Conservation (phyloP, 2,888 invertebrate genomes). For the Biston betularia region DNA sequence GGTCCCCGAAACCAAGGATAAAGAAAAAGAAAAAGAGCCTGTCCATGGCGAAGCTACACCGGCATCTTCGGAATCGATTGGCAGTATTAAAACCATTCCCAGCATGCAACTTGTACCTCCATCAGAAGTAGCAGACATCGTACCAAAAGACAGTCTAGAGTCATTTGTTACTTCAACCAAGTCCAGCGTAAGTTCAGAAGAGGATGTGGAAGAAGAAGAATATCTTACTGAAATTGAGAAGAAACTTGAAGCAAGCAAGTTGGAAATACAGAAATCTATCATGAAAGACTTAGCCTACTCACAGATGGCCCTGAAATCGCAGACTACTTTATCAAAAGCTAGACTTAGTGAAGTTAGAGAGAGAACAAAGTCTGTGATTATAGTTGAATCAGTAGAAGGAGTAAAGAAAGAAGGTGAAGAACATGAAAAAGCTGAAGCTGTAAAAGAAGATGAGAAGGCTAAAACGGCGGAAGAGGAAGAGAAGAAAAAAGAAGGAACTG, state of each 20-base stretch:
- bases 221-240: constrained; percentile 60
- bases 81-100: constrained; percentile 72
- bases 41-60: constrained; percentile 45
- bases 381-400: constrained; percentile 35
- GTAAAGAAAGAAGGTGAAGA: constrained; percentile 29
- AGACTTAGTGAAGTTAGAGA: constrained; percentile 46
- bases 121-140: constrained; percentile 50
- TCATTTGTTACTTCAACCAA: constrained; percentile 72
- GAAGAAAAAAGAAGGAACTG: background rate
- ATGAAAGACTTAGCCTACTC: constrained; percentile 73
- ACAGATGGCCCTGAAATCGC: constrained; percentile 57
- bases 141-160: constrained; percentile 66
- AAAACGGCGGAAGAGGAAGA: constrained; percentile 31
- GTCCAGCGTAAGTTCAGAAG: constrained; percentile 53
- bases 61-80: constrained; percentile 57
- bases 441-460: background rate
- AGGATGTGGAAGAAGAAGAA: constrained; percentile 52
- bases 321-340: constrained; percentile 45
- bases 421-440: background rate
- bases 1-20: constrained; percentile 52
- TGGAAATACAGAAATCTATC: constrained; percentile 74
- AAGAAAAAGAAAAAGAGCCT: constrained; percentile 50
- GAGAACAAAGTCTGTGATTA: constrained; percentile 52
- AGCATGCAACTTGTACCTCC: constrained; percentile 66
- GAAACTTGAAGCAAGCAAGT: constrained; percentile 66